phyloP scores from a whole-genome alignment of 2,113 vertebrate genomes.

The Vombatus ursinus region DNA sequence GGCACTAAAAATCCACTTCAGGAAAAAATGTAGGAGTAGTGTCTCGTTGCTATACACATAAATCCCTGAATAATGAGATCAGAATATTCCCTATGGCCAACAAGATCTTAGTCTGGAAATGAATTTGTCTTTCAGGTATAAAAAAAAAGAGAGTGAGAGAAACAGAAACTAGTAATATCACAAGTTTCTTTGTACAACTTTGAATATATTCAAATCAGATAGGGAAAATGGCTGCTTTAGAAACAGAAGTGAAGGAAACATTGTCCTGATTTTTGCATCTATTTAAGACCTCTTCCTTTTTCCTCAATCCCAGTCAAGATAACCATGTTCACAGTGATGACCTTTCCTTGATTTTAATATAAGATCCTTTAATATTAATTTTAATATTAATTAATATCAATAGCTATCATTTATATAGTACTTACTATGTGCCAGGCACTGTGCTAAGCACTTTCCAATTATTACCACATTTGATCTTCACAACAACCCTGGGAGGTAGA shows the following conservation, averaged over 20 bases:
- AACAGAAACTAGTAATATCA: slow-evolving; percentile 11
- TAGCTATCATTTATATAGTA: neutral
- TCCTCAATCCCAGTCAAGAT: neutral
- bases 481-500: neutral
- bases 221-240: neutral
- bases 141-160: neutral
- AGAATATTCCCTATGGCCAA: neutral
- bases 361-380: neutral
- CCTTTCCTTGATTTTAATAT: neutral
- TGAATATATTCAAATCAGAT: slow-evolving; percentile 1
- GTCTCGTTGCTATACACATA: neutral
- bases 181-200: neutral
- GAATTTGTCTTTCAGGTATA: slow-evolving; percentile 18
- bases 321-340: neutral
- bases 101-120: slow-evolving; percentile 35
- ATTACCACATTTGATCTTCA: neutral
- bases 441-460: neutral
- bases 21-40: slow-evolving; percentile 6
- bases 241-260: neutral
- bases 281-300: neutral
- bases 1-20: slow-evolving; percentile 48
- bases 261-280: neutral
- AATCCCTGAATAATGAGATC: slow-evolving; percentile 25
- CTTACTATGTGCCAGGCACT: neutral
- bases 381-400: neutral